Evolutionary conservation across 2,113 vertebrate species (phyloP).

Genomic region (Lasiurus borealis): DNA sequence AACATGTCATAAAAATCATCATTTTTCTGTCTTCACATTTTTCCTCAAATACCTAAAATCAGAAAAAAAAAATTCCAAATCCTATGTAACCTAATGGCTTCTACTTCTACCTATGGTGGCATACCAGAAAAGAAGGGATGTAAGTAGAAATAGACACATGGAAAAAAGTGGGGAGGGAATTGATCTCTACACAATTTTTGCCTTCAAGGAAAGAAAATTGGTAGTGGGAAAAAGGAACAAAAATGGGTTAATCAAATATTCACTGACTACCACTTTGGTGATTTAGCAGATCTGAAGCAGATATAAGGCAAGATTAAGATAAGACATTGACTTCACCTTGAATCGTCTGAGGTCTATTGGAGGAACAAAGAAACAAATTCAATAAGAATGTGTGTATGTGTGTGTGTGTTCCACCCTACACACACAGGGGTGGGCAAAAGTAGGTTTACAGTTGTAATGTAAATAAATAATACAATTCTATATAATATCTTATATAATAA

Average conservation of each 20-base stretch:
- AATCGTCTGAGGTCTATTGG: not conserved
- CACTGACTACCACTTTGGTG: not conserved
- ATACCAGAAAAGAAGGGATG: not conserved
- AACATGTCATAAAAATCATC: slow-evolving; percentile 66
- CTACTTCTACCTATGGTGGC: not conserved
- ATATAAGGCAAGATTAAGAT: not conserved
- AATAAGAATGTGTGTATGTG: not conserved
- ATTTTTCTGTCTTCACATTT: slow-evolving; percentile 67
- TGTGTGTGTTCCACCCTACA: not conserved
- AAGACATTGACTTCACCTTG: not conserved
- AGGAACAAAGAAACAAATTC: not conserved
- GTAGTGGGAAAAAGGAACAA: not conserved
- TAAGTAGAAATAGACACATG: not conserved
- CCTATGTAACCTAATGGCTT: not conserved
- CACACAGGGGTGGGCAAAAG: not conserved
- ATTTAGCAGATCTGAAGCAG: not conserved
- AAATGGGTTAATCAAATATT: not conserved
- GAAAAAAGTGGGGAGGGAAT: not conserved
- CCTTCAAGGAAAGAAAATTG: not conserved
- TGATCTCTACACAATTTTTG: not conserved
- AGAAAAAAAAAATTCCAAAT: slow-evolving; percentile 57
- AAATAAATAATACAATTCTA: no score
- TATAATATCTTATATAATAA: no score
- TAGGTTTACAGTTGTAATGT: no score
- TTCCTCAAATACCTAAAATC: slow-evolving; percentile 52